Conservation (phyloP, 2,113 vertebrate species). For the Tachycineta bicolor region DNA sequence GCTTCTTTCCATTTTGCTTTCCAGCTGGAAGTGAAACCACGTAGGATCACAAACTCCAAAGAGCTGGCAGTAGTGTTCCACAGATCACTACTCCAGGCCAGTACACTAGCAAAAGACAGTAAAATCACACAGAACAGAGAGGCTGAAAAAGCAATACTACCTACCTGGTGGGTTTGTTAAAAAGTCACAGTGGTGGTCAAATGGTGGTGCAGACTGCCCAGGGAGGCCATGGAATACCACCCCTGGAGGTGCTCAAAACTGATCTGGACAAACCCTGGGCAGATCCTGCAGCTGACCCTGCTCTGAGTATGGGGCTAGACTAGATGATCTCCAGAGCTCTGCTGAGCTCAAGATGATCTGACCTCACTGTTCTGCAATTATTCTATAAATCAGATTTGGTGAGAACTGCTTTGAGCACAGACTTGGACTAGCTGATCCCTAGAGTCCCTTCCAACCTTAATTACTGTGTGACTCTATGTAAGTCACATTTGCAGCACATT, state of each 20-base stretch:
- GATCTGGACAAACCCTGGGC: neutral
- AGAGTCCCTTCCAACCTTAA: neutral
- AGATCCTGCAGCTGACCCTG: neutral
- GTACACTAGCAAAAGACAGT: neutral
- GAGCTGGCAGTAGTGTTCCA: constrained; percentile 14
- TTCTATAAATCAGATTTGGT: neutral
- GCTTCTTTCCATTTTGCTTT: constrained; percentile 63
- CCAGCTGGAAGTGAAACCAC: constrained; percentile 63
- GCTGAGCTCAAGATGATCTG: neutral
- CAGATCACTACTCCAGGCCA: constrained; percentile 8
- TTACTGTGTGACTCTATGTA: neutral
- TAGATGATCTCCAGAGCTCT: neutral
- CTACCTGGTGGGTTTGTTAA: neutral
- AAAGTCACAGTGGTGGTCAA: neutral
- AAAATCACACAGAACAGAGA: neutral
- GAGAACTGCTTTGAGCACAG: neutral
- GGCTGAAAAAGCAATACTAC: neutral
- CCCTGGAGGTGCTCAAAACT: neutral
- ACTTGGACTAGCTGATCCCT: neutral
- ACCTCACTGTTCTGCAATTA: neutral
- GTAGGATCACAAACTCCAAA: constrained; percentile 45
- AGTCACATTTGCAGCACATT: neutral
- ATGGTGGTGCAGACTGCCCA: neutral
- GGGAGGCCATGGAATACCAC: neutral
- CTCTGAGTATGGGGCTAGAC: neutral